phyloP scores from a whole-genome alignment of 2,888 invertebrate genomes.

The Digitonthophagus gazella region DNA sequence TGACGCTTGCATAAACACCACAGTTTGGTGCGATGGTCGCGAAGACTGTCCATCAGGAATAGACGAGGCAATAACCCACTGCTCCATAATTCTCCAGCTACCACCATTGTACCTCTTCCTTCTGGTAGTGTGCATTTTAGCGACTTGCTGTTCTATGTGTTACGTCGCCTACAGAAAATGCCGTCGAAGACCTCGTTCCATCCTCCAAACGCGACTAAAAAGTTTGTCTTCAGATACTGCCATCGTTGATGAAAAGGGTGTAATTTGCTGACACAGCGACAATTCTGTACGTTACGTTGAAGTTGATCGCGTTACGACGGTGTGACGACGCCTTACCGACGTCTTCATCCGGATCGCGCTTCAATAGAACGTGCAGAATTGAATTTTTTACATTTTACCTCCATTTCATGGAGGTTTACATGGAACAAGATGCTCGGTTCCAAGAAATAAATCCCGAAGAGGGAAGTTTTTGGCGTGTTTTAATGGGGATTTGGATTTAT shows the following conservation, averaged over 20 bases:
- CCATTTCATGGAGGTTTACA: background rate
- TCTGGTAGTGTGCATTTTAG: constrained; percentile 50
- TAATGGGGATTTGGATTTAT: too few species aligned
- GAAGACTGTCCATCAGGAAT: constrained; percentile 77
- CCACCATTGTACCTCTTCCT: constrained; percentile 70
- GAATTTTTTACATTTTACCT: constrained; percentile 20
- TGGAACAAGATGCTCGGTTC: too few species aligned
- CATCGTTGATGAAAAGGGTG: constrained; percentile 81
- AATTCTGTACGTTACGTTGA: constrained; percentile 92
- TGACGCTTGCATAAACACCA: constrained; percentile 76
- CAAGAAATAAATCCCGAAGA: too few species aligned
- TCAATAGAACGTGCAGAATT: constrained; percentile 45
- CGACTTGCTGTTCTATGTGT: constrained; percentile 40
- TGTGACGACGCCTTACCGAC: constrained; percentile 60
- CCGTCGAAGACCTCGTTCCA: constrained; percentile 68
- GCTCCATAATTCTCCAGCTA: constrained; percentile 72
- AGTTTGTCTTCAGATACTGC: constrained; percentile 78
- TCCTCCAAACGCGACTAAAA: constrained; percentile 76
- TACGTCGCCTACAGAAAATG: constrained; percentile 46
- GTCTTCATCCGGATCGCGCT: constrained; percentile 22
- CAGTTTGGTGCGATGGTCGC: constrained; percentile 78
- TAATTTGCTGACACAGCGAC: constrained; percentile 95
- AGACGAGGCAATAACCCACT: constrained; percentile 77
- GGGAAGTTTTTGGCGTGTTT: too few species aligned
- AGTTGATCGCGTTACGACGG: constrained; percentile 86